Percentiles rank a stretch among this genome's conserved stretches.
Evolutionary conservation across 2,797 vertebrate genomes (phyloP).

Genomic region (Acipenser transmontanus): DNA sequence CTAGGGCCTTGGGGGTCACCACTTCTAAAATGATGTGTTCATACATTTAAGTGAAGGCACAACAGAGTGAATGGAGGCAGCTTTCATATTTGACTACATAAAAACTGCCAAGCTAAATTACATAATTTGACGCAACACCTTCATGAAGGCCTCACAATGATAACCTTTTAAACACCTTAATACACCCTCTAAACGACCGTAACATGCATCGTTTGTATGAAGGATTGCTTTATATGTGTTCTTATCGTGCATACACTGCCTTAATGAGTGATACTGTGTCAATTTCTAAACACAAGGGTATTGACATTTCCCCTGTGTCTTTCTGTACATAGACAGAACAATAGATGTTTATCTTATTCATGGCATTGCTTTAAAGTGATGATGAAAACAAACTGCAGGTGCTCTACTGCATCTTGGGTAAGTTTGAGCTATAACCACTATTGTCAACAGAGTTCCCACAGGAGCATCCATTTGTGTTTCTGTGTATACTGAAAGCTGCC

Average conservation of each 20-base stretch:
- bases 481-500: constrained; percentile 47
- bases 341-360: constrained; percentile 24
- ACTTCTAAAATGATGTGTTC: constrained; percentile 12
- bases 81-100: neutral
- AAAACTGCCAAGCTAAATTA: constrained; percentile 5
- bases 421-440: constrained; percentile 35
- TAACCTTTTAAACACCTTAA: constrained; percentile 7
- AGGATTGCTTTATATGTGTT: constrained; percentile 22
- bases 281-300: constrained; percentile 6
- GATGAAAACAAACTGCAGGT: constrained; percentile 30
- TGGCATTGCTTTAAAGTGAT: constrained; percentile 26
- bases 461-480: constrained; percentile 42
- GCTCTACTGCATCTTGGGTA: constrained; percentile 7
- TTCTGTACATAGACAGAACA: constrained; percentile 24
- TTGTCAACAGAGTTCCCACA: constrained; percentile 44
- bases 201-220: constrained; percentile 29
- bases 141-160: neutral
- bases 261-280: constrained; percentile 8
- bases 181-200: constrained; percentile 35
- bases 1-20: constrained; percentile 14
- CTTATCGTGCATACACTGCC: constrained; percentile 13
- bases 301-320: constrained; percentile 4
- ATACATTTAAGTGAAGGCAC: too few species aligned
- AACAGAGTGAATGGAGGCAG: constrained; percentile 3
- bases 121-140: neutral